Evolutionary conservation across 53 echinoderm and acorn worm genomes (phyloP), one percentile per base, ranked within the genome.

Genomic region (Pentamera pediparva): DNA sequence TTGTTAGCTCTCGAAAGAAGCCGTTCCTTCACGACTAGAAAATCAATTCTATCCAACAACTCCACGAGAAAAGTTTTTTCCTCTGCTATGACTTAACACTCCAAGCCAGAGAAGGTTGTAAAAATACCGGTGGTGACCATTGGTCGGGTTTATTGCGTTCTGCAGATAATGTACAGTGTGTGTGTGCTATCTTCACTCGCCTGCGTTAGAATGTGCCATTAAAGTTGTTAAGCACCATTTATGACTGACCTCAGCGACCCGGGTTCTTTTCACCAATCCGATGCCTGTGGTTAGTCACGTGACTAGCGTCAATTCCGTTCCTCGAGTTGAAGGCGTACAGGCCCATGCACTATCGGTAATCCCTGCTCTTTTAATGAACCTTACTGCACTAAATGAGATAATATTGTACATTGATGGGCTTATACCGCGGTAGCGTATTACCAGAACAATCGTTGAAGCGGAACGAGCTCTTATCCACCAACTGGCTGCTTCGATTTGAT

Each of bases 151-250:
- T 67, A 67, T 57, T 31, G 29, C 30, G 9, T n/a, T 26, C 28
- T 26, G 54, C 54, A 54, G 54, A 18, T 54, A 54, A 28, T 41
- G 40, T 39, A 67, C 45, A 67, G 67, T 67, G 67, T 67, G 67
- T 45, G 35, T 45, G 58, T n/a, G n/a, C n/a, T n/a, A 67, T 45
- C 67, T 39, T 67, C 67, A 67, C 30, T 38, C 45, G 41, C 67
- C 67, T 67, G 29, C 41, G 67, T 67, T 72, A 72, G 52, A 53
- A 72, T 72, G 73, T 72, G 73, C 54, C 54, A 37, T 51, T 72
- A 72, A 72, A 72, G 52, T 72, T 72, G 54, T 72, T 72, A 53
- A 72, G 73, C 54, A 72, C 54, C 73, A 52, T 54, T 72, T 72
- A 72, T 51, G 55, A 53, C 37, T 72, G 73, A 72, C 73, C 73